These are phyloP conservation scores for Anastrepha ludens DNA, from an alignment of 1,140 invertebrate species.

Conservation along the genomic window DNA sequence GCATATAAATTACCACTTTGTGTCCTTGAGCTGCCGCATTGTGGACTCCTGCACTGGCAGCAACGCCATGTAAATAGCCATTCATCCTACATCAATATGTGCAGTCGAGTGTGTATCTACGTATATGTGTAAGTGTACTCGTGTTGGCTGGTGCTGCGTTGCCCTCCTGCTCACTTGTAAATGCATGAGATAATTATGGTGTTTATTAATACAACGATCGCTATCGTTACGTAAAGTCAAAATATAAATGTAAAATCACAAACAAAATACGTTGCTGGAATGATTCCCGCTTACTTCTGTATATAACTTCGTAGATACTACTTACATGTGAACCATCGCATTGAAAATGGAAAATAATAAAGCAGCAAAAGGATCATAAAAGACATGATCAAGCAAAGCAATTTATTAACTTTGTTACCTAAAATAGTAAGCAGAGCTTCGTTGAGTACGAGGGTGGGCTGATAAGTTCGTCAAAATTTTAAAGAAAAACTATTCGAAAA, in stretches of 20 bases:
- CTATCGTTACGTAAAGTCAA: not conserved
- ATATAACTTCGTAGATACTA: not conserved
- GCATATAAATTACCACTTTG: constrained; percentile 35
- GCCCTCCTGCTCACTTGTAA: not conserved
- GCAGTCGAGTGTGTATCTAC: not conserved
- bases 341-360: constrained; percentile 14
- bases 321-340: not conserved
- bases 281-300: not conserved
- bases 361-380: not conserved
- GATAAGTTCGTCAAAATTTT: too few species aligned
- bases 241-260: constrained; percentile 1
- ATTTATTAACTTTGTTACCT: constrained; percentile 37
- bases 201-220: constrained; percentile 43
- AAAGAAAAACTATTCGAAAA: too few species aligned
- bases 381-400: constrained; percentile 27
- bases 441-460: not conserved
- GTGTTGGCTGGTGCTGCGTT: not conserved
- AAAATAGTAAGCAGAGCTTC: not conserved
- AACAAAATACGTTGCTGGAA: too few species aligned
- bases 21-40: constrained; percentile 24
- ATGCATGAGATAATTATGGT: constrained; percentile 30
- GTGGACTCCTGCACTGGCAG: not conserved
- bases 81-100: too few species aligned
- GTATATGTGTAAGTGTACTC: not conserved
- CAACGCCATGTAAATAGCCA: not conserved